A percentile compares a stretch with the other conserved stretches of the same genome.
These are phyloP conservation scores for Amblyopsis hoosieri DNA, from an alignment of 2,797 vertebrate species.

Conservation along the genomic window DNA sequence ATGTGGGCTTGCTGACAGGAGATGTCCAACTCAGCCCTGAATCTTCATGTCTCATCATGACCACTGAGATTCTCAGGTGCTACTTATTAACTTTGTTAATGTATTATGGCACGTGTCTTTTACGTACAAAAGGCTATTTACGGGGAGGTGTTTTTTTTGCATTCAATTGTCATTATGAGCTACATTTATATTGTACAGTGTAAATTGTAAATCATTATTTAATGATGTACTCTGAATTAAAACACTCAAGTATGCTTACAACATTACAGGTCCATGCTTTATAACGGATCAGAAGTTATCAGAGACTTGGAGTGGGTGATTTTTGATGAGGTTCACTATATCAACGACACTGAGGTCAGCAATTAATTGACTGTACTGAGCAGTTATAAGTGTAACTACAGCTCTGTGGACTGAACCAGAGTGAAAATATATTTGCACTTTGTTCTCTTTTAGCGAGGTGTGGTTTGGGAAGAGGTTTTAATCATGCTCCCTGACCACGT, in stretches of 20 bases:
- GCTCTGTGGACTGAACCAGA: too few species aligned
- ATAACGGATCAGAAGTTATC: conserved; percentile 93
- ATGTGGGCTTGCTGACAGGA: conserved; percentile 90
- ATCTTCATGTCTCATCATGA: conserved; percentile 94
- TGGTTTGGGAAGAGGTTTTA: conserved; percentile 94
- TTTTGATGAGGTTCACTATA: conserved; percentile 95
- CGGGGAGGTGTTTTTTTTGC: too few species aligned
- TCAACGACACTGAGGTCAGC: conserved; percentile 89
- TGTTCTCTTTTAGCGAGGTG: conserved; percentile 80
- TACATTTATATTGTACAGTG: too few species aligned
- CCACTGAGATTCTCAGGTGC: conserved; percentile 91
- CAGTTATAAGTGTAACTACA: too few species aligned
- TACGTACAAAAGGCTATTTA: too few species aligned
- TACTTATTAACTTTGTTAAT: conserved; percentile 3
- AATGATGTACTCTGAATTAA: too few species aligned
- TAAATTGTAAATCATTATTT: too few species aligned
- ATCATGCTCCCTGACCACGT: conserved; percentile 95
- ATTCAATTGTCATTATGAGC: too few species aligned
- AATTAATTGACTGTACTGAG: background rate
- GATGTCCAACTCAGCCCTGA: conserved; percentile 90
- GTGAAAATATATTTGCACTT: too few species aligned
- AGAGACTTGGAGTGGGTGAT: conserved; percentile 95
- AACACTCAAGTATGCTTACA: background rate
- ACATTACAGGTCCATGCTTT: conserved; percentile 87
- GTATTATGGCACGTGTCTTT: too few species aligned